phyloP scores from a whole-genome alignment of 2,113 vertebrate species.

The Oreochromis spilurus region DNA sequence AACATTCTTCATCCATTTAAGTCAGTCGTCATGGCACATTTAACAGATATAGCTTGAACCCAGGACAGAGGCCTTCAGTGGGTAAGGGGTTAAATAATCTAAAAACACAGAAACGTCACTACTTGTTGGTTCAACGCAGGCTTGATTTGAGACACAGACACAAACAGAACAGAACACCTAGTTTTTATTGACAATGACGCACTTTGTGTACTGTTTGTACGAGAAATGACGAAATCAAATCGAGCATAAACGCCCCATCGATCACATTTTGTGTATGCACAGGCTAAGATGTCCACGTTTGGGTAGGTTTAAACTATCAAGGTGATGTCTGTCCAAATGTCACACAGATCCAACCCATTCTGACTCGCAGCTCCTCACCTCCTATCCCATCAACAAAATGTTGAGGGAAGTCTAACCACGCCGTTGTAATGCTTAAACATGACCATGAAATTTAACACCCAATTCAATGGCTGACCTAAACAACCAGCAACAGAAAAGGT shows the following conservation, averaged over 20 bases:
- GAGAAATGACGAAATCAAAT: not conserved
- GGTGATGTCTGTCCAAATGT: not conserved
- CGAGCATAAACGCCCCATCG: not conserved
- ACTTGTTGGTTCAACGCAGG: not conserved
- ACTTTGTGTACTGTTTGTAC: not conserved
- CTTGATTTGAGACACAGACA: not conserved
- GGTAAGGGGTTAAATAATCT: not conserved
- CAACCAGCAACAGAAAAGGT: not conserved
- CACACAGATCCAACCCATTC: rapidly evolving
- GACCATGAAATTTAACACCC: rapidly evolving
- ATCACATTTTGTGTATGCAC: not conserved
- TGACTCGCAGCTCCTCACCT: not conserved
- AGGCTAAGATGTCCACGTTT: not conserved
- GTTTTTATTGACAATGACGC: not conserved
- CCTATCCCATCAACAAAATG: not conserved
- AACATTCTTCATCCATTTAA: not conserved
- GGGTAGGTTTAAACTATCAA: not conserved
- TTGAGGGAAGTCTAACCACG: not conserved
- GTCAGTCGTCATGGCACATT: not conserved
- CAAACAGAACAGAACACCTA: not conserved
- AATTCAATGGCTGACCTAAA: not conserved
- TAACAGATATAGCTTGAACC: not conserved
- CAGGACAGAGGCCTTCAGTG: rapidly evolving
- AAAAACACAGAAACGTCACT: not conserved
- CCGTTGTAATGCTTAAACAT: not conserved